phyloP scores from a whole-genome alignment of 2,888 invertebrate genomes.

The Cheiracanthium punctorium region DNA sequence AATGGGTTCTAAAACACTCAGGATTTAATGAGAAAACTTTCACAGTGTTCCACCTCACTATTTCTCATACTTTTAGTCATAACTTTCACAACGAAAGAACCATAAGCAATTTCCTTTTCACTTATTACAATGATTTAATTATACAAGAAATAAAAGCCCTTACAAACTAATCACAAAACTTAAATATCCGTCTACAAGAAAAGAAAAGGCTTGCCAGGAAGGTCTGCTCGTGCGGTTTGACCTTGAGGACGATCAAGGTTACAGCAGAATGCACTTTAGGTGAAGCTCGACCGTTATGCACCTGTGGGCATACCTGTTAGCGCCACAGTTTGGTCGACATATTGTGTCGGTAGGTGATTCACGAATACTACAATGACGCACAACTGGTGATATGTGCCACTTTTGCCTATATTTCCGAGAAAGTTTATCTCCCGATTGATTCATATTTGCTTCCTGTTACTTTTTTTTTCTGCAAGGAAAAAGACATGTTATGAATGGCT shows the following conservation, averaged over 20 bases:
- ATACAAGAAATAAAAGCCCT: background rate
- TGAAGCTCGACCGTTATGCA: conserved; percentile 63
- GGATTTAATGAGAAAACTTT: no score
- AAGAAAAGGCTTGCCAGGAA: conserved; percentile 20
- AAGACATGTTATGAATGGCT: no score
- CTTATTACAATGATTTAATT: background rate
- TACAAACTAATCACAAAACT: background rate
- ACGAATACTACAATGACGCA: background rate
- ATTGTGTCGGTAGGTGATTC: background rate
- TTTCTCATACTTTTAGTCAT: no score
- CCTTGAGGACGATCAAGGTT: conserved; percentile 54
- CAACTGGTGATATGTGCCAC: no score
- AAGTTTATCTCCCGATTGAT: no score
- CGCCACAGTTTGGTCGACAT: background rate
- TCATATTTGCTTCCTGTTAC: no score
- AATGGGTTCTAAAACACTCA: no score
- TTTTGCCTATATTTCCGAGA: no score
- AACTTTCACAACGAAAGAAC: background rate
- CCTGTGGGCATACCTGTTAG: conserved; percentile 40
- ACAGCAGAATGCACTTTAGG: conserved; percentile 33
- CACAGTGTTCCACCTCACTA: no score
- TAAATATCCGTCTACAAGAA: background rate
- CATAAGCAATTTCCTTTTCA: background rate
- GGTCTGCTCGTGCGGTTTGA: conserved; percentile 13
- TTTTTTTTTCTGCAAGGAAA: no score